Base-by-base conservation (phyloP, 2,797 vertebrate species). In the Trachops cirrhosus region DNA sequence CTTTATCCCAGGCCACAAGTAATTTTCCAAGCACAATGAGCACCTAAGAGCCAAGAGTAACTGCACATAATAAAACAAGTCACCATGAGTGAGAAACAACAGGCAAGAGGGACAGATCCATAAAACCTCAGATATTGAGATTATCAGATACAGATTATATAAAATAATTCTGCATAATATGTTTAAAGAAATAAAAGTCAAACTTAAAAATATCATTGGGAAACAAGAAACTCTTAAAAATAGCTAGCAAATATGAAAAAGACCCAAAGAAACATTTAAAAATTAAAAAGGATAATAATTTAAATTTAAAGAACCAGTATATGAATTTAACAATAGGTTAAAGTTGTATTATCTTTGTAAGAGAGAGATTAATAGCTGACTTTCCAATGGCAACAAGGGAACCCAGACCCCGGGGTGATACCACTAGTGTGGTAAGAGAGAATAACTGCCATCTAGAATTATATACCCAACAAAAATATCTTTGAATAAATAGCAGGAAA, bases 131-230 rank as follows among this genome's bases (percentile, higher is more conserved):
- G 91, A 68, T 32, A 75, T 12, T 93, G 39, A 41, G 22, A 74
- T 62, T 37, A 50, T 70, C 37, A 83, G 77, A 77, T 39, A 82
- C 29, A 84, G 6, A 41, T 83, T 83, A n/a, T 57, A 83, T 57
- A 83, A 92, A 70, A 83, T 84, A 91, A 87, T 39, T 86, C n/a
- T 62, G 48, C 9, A 89, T 92, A 77, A 75, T 68, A 75, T 86
- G 57, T 32, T 92, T 79, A 82, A 86, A n/a, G 32, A 82, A 59
- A 80, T 64, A 50, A 71, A 86, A 74, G n/a, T 59, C 34, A 78
- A 95, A 83, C 14, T 37, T 32, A 68, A 24, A 87, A 44, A 50
- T 29, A 80, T 50, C 26, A 57, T 74, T 16, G 41, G 12, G 50
- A 37, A 85, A 77, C 0, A 46, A 62, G 62, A 89, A 90, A 50